These are phyloP conservation scores for Lanistes nyassanus DNA, from an alignment of 1,140 invertebrate species.

Conservation along the genomic window DNA sequence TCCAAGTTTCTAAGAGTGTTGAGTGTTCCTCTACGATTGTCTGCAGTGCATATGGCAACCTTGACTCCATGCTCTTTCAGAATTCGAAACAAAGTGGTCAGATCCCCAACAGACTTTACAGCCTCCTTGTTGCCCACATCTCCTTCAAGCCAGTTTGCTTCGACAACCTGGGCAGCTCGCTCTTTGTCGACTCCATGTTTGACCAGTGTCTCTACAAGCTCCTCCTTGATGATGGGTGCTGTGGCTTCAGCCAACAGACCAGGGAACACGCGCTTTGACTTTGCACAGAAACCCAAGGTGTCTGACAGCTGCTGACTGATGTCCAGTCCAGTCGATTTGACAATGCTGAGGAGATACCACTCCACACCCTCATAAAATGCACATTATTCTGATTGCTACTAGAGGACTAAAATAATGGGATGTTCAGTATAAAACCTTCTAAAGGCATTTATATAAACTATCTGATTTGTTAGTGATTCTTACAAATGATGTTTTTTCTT, in stretches of 20 bases:
- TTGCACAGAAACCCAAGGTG: constrained; percentile 64
- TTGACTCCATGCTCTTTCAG: constrained; percentile 66
- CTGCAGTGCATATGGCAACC: constrained; percentile 68
- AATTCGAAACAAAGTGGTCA: constrained; percentile 65
- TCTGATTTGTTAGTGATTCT: no score
- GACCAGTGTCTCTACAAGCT: constrained; percentile 59
- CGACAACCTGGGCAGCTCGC: constrained; percentile 43
- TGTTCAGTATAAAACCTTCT: no score
- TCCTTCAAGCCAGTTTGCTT: constrained; percentile 51
- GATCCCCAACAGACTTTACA: constrained; percentile 63
- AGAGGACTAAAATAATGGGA: constrained; percentile 3
- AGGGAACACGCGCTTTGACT: constrained; percentile 57
- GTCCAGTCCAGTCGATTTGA: constrained; percentile 44
- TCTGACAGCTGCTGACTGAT: constrained; percentile 63
- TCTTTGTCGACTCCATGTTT: constrained; percentile 56
- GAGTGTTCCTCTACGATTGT: constrained; percentile 64
- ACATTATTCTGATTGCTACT: no score
- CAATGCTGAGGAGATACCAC: constrained; percentile 55
- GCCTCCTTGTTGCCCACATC: constrained; percentile 43
- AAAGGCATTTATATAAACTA: no score
- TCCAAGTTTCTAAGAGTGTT: constrained; percentile 57
- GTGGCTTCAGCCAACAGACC: constrained; percentile 69
- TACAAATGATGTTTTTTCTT: no score
- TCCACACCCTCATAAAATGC: no score
- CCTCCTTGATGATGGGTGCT: constrained; percentile 54